These are phyloP conservation scores for Lamproptera curius DNA, from an alignment of 2,888 invertebrate genomes.

Conservation along the genomic window DNA sequence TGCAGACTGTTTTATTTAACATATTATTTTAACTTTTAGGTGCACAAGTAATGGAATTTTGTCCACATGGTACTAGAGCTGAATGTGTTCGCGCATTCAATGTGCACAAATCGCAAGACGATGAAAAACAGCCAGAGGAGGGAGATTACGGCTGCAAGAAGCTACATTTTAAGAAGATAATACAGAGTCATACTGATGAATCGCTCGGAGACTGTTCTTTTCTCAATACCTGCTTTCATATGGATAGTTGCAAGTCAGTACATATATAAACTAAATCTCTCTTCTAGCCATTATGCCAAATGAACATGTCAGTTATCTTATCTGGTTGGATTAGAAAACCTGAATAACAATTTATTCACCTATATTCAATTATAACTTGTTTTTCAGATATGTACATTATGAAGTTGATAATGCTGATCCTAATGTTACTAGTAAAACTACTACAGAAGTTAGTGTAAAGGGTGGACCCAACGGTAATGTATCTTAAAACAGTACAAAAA, in stretches of 20 bases:
- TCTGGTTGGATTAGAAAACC: too few relatives aligned
- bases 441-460: constrained; percentile 39
- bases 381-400: constrained; percentile 93
- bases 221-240: constrained; percentile 98
- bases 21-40: too few relatives aligned
- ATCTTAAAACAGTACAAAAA: too few relatives aligned
- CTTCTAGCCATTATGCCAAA: too few relatives aligned
- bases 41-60: constrained; percentile 96
- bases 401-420: constrained; percentile 90
- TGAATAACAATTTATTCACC: too few relatives aligned
- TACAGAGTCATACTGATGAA: constrained; percentile 95
- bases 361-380: neutral
- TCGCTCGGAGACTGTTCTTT: constrained; percentile 98
- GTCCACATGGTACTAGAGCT: constrained; percentile 94
- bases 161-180: constrained; percentile 97
- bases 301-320: too few relatives aligned
- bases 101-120: constrained; percentile 38
- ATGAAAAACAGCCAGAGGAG: neutral
- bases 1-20: too few relatives aligned
- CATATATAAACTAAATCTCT: too few relatives aligned
- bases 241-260: constrained; percentile 94
- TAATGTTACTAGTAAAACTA: constrained; percentile 50
- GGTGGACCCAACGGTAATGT: constrained; percentile 49
- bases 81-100: constrained; percentile 83
- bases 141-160: constrained; percentile 82